A percentile compares a stretch with the other conserved stretches of the same genome.
These are phyloP conservation scores for Mustela nigripes DNA, from an alignment of 2,113 vertebrate genomes.

Conservation along the genomic window DNA sequence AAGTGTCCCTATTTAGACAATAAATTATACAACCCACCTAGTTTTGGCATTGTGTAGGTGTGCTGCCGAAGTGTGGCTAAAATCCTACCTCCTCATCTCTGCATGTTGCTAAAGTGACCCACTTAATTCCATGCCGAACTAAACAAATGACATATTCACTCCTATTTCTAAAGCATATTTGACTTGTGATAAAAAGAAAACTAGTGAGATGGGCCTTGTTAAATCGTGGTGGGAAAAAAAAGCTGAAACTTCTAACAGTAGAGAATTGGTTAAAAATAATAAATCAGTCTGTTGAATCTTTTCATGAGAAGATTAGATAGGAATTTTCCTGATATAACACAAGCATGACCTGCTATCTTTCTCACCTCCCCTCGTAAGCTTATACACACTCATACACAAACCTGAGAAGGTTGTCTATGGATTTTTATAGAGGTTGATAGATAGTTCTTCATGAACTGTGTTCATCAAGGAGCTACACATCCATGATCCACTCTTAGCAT, in stretches of 20 bases:
- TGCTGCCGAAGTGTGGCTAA: background rate
- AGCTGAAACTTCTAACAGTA: background rate
- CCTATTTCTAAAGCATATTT: background rate
- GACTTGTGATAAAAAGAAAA: background rate
- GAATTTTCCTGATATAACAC: background rate
- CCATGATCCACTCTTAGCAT: background rate
- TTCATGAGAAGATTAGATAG: background rate
- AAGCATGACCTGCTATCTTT: background rate
- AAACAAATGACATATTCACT: background rate
- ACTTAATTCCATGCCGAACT: background rate
- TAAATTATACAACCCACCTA: background rate
- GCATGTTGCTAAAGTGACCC: background rate
- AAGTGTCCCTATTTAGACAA: background rate
- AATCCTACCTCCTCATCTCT: background rate
- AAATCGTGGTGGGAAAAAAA: background rate
- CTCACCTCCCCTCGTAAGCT: background rate
- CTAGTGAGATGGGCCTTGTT: background rate
- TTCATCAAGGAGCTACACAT: background rate
- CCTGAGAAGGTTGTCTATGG: background rate
- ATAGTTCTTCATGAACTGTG: background rate
- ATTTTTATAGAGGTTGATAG: too few species aligned
- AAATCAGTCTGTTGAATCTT: background rate
- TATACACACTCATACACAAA: background rate
- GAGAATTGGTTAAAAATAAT: background rate
- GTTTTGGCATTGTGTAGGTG: background rate